Evolutionary conservation across 2,113 vertebrate genomes (phyloP).

Genomic region (Choloepus hoffmanni): DNA sequence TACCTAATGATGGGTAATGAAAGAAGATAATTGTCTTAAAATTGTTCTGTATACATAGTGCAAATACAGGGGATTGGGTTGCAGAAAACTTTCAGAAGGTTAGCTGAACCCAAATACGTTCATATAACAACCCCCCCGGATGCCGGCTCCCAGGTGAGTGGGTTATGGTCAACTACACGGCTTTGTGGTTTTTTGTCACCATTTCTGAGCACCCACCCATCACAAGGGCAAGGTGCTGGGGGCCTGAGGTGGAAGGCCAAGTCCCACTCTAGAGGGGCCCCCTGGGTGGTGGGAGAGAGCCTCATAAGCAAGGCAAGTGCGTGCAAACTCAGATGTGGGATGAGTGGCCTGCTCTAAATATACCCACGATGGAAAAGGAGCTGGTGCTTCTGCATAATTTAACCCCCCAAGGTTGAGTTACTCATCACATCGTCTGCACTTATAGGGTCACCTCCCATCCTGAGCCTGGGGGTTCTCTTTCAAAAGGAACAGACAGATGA

Average conservation of each 20-base stretch:
- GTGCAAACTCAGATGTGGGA: not conserved
- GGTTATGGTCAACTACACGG: rapidly evolving
- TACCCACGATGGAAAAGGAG: rapidly evolving
- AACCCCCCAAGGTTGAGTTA: rapidly evolving
- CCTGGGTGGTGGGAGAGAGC: not conserved
- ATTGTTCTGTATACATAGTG: not conserved
- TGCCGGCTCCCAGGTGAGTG: too few species aligned
- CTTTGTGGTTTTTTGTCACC: not conserved
- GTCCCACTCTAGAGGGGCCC: not conserved
- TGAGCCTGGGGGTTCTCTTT: not conserved
- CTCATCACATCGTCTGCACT: not conserved
- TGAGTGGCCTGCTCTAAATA: not conserved
- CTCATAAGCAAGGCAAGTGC: not conserved
- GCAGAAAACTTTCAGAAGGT: too few species aligned
- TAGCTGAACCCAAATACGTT: rapidly evolving
- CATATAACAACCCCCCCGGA: too few species aligned
- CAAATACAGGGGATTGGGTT: not conserved
- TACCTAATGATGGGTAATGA: not conserved
- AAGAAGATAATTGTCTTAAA: not conserved
- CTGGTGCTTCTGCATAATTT: rapidly evolving
- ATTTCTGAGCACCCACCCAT: not conserved
- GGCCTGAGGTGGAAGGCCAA: not conserved
- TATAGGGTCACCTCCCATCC: not conserved
- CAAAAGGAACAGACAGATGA: not conserved
- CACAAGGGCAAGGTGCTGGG: not conserved